phyloP scores from a whole-genome alignment of 2,797 vertebrate species.

The Xenentodon cancila region DNA sequence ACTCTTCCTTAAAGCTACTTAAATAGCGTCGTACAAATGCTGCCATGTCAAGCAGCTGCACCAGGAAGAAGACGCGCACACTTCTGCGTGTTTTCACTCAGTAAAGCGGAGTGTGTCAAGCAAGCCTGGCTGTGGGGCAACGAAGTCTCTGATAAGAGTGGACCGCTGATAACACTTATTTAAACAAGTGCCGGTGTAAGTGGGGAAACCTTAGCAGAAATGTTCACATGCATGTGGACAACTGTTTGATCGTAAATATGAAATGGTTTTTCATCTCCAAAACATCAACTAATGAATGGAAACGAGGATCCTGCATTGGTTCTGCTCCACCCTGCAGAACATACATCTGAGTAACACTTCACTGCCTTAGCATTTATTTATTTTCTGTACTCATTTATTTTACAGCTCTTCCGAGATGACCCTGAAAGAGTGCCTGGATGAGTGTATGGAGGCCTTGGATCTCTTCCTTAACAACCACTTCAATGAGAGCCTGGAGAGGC shows the following conservation, averaged over 20 bases:
- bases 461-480: conserved; percentile 89
- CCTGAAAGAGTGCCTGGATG: conserved; percentile 80
- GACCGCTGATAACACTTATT: too few relatives aligned
- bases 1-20: too few relatives aligned
- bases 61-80: conserved; percentile 7
- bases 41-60: not conserved
- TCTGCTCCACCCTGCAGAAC: not conserved
- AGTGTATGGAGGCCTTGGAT: conserved; percentile 87
- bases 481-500: conserved; percentile 84
- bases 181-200: not conserved
- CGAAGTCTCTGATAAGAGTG: too few relatives aligned
- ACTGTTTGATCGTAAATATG: too few relatives aligned
- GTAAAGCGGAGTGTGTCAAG: not conserved
- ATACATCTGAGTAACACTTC: not conserved
- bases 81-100: not conserved
- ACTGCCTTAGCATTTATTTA: not conserved
- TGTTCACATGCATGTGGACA: not conserved
- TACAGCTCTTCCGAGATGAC: conserved; percentile 71
- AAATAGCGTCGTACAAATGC: too few relatives aligned
- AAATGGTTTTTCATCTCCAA: too few relatives aligned
- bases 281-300: too few relatives aligned
- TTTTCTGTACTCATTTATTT: conserved; percentile 8
- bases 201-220: not conserved
- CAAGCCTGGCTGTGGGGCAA: not conserved
- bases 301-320: not conserved